Percentiles rank a stretch among this genome's conserved stretches.
These are phyloP conservation scores for Recurvirostra avosetta DNA, from an alignment of 2,113 vertebrate genomes.

Conservation along the genomic window DNA sequence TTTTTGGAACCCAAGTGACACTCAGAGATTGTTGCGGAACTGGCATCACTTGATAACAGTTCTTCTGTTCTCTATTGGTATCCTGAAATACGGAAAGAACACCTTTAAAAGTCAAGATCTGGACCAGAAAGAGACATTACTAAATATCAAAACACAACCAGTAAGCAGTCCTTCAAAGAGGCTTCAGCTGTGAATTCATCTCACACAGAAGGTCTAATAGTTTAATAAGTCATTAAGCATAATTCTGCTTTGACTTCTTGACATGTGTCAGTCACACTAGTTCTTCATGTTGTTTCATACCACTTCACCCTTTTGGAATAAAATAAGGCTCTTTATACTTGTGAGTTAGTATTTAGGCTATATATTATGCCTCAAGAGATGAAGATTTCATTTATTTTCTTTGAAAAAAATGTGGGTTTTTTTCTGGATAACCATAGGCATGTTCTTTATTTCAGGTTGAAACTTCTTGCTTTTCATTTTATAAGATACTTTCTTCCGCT, in stretches of 20 bases:
- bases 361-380: background rate
- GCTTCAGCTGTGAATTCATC: background rate
- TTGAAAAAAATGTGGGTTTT: background rate
- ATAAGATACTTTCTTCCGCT: background rate
- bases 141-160: background rate
- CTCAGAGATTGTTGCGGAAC: background rate
- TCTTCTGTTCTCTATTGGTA: accelerated
- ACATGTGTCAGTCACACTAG: background rate
- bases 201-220: background rate
- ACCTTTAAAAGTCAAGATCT: background rate
- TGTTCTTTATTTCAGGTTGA: background rate
- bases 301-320: background rate
- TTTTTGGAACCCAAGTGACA: background rate
- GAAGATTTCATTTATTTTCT: background rate
- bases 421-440: background rate
- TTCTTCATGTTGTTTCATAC: background rate
- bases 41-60: background rate
- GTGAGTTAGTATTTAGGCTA: background rate
- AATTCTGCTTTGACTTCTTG: background rate
- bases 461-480: background rate
- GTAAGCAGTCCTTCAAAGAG: background rate
- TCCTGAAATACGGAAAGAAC: background rate
- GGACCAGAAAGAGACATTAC: background rate
- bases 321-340: background rate
- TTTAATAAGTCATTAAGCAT: background rate